A percentile compares a stretch with the other conserved stretches of the same genome.
These are phyloP conservation scores for Eupithecia subfuscata DNA, from an alignment of 2,888 invertebrate genomes.

Conservation along the genomic window DNA sequence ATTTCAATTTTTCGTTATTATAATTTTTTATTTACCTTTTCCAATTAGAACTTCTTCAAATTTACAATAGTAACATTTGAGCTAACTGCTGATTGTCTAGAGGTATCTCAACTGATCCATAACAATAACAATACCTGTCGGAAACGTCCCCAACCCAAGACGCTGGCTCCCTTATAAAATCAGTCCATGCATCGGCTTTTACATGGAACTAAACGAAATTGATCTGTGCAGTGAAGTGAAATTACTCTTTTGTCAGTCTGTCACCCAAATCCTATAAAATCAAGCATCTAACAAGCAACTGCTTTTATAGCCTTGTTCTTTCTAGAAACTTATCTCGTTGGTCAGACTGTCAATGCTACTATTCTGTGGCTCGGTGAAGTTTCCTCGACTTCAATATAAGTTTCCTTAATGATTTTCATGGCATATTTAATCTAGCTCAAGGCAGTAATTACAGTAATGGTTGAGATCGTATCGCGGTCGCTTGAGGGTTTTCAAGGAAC, in stretches of 20 bases:
- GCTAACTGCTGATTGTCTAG: too few relatives aligned
- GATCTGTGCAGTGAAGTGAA: neutral
- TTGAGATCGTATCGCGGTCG: slow-evolving; percentile 30
- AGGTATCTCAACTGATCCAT: too few relatives aligned
- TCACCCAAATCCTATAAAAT: neutral
- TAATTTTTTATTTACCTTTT: too few relatives aligned
- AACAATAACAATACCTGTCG: too few relatives aligned
- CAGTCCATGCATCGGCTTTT: neutral
- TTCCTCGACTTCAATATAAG: neutral
- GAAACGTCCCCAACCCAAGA: too few relatives aligned
- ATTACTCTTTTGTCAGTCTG: too few relatives aligned
- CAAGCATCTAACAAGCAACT: neutral
- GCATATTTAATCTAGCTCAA: slow-evolving; percentile 44
- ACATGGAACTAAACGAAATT: neutral
- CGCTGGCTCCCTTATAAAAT: too few relatives aligned
- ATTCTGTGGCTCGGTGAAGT: slow-evolving; percentile 4
- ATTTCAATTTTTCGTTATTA: too few relatives aligned
- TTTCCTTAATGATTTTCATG: slow-evolving; percentile 18
- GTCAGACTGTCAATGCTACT: neutral
- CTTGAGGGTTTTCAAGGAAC: slow-evolving; percentile 38
- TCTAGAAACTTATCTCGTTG: slow-evolving; percentile 1
- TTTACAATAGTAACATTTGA: too few relatives aligned
- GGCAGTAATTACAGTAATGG: slow-evolving; percentile 42
- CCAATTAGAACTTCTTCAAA: too few relatives aligned
- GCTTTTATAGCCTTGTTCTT: neutral